Percentiles rank a stretch among this genome's conserved stretches.
Conservation (phyloP, 2,113 vertebrate species). For the Illadopsis cleaveri region DNA sequence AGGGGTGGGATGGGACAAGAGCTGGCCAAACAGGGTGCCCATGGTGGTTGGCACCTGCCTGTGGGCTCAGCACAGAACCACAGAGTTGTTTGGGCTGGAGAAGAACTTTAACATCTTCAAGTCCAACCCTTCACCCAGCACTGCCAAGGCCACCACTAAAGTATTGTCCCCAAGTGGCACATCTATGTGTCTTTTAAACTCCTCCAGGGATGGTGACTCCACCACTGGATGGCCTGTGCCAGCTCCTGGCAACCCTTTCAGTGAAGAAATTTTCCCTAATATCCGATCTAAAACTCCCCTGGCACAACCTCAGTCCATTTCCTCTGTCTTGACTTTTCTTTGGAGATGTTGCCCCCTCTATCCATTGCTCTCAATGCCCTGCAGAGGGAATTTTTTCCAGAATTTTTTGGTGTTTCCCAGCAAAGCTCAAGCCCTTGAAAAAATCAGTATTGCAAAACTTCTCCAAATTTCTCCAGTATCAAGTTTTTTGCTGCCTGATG, state of each 20-base stretch:
- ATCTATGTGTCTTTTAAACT: neutral
- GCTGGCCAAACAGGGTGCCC: neutral
- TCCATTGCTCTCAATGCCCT: neutral
- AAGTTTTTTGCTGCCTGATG: neutral
- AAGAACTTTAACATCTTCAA: accelerated
- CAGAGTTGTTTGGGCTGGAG: neutral
- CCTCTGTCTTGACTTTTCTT: neutral
- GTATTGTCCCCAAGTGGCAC: accelerated
- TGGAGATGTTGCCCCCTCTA: neutral
- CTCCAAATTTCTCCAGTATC: accelerated
- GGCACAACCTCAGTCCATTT: neutral
- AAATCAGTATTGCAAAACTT: neutral
- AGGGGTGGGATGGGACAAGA: neutral
- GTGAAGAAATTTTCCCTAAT: neutral
- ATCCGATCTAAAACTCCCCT: neutral
- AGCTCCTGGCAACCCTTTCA: neutral
- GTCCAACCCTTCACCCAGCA: neutral
- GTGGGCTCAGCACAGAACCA: neutral
- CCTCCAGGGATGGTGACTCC: neutral
- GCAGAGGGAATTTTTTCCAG: neutral
- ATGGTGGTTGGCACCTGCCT: neutral
- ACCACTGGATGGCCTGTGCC: neutral
- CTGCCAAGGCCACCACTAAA: neutral
- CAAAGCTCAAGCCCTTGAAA: neutral
- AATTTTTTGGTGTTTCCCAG: neutral